A percentile compares a stretch with the other conserved stretches of the same genome.
phyloP scores from a whole-genome alignment of 2,888 invertebrate genomes.

The Ceramica pisi region DNA sequence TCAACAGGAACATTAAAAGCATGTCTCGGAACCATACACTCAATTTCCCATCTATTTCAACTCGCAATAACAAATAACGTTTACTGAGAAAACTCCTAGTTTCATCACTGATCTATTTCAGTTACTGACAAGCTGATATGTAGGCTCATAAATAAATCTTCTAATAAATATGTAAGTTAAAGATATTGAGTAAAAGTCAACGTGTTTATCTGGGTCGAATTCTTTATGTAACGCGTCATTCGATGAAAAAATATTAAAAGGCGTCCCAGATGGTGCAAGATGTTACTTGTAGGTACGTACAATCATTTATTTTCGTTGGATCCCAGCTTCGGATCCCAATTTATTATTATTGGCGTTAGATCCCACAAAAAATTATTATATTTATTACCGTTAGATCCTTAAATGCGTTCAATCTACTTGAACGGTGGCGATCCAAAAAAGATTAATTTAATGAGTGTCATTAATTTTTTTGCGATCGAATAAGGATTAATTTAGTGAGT shows the following conservation, averaged over 20 bases:
- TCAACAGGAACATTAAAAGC: slow-evolving; percentile 45
- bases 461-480: too few species aligned
- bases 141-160: slow-evolving; percentile 39
- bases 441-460: too few species aligned
- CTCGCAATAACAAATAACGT: slow-evolving; percentile 54
- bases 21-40: slow-evolving; percentile 18
- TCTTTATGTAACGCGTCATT: slow-evolving; percentile 16
- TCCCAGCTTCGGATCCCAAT: too few species aligned
- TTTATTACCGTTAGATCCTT: too few species aligned
- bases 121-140: slow-evolving; percentile 43
- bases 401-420: too few species aligned
- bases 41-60: slow-evolving; percentile 38
- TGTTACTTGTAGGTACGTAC: too few species aligned
- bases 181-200: slow-evolving; percentile 10
- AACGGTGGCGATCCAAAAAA: too few species aligned
- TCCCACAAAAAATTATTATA: too few species aligned
- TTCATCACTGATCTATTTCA: slow-evolving; percentile 54
- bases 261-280: not conserved
- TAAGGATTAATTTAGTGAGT: too few species aligned
- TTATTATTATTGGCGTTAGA: too few species aligned
- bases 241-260: not conserved
- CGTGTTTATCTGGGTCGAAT: slow-evolving; percentile 26
- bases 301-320: too few species aligned
- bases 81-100: slow-evolving; percentile 40
- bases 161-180: slow-evolving; percentile 43